A percentile compares a stretch with the other conserved stretches of the same genome.
Conservation (phyloP, 1,140 invertebrate species). For the Leptinotarsa lineolata region DNA sequence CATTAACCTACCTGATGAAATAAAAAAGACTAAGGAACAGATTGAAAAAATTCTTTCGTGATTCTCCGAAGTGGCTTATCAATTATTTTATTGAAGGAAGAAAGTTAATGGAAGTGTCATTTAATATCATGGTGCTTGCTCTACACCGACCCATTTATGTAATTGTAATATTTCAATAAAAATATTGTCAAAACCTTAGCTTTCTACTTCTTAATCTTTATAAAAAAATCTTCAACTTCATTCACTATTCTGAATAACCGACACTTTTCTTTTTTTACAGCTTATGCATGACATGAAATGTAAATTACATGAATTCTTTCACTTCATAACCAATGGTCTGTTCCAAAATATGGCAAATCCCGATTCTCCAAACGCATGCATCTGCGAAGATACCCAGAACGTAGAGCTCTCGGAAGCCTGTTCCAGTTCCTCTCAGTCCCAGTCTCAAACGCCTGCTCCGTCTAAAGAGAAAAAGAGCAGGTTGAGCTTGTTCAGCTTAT, state of each 20-base stretch:
- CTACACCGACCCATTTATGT: too few species aligned
- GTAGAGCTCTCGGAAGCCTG: constrained; percentile 43
- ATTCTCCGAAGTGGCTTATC: too few species aligned
- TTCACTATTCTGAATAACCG: not conserved
- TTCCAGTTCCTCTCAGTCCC: constrained; percentile 36
- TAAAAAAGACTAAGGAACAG: too few species aligned
- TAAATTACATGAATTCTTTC: constrained; percentile 20
- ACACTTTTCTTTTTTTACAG: constrained; percentile 8
- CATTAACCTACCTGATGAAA: too few species aligned
- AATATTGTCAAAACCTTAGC: too few species aligned
- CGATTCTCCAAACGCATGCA: constrained; percentile 30
- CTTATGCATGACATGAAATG: constrained; percentile 25
- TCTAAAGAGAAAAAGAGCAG: constrained; percentile 48
- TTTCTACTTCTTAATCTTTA: not conserved
- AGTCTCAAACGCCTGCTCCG: constrained; percentile 29
- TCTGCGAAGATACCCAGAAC: constrained; percentile 38
- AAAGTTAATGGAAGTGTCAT: too few species aligned
- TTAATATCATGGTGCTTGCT: too few species aligned
- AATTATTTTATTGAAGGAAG: too few species aligned
- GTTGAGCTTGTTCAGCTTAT: constrained; percentile 44
- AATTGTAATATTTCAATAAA: too few species aligned
- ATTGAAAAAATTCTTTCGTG: too few species aligned
- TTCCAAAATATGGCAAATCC: constrained; percentile 29
- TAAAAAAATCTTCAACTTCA: not conserved
- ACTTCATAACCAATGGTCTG: constrained; percentile 10